Evolutionary conservation across 2,888 invertebrate species (phyloP), one percentile per base, ranked within the genome.

Genomic region (Epicampocera succincta): DNA sequence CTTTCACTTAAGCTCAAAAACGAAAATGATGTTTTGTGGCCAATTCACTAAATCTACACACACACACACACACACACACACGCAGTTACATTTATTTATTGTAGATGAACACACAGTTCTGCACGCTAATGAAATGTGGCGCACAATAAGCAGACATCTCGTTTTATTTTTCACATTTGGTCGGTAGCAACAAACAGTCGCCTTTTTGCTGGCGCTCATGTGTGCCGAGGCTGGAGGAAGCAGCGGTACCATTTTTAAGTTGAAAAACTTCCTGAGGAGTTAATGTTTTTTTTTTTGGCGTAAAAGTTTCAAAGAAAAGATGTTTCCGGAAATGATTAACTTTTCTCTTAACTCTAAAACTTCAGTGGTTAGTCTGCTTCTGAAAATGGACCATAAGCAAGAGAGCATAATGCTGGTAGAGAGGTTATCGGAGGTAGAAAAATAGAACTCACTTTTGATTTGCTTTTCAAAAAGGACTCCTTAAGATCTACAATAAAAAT

Each of bases 1-100:
- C 65, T 80, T 80, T 80, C 46, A 65, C 48, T 63, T 63, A 42
- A 13, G 63, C 63, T 25, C 17, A 74, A 63, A 60, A 75, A 33
- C 21, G 61, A 25, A 6, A 8, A 33, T 46, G 9, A 66, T 61
- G 42, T 65, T 74, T 17, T 73, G 58, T 33, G 65, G 69, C 56
- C 63, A 80, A 71, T 69, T 63, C 44, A 69, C 48, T n/a, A 50
- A 60, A 46, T 21, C 21, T 33, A n/a, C 15, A 50, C 58, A 52
- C 21, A 63, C 11, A 38, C n/a, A 48, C 42, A 58, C 3, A 25
- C 19, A 58, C 15, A 29, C 13, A 65, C 5, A 38, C 19, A n/a
- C 13, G 4, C 9, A n/a, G 29, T 5, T 5, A 33, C 33, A 50
- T 33, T n/a, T n/a, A n/a, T n/a, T n/a, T n/a, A n/a, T n/a, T n/a